phyloP scores from a whole-genome alignment of 1,140 invertebrate genomes.

The Bradysia coprophila region DNA sequence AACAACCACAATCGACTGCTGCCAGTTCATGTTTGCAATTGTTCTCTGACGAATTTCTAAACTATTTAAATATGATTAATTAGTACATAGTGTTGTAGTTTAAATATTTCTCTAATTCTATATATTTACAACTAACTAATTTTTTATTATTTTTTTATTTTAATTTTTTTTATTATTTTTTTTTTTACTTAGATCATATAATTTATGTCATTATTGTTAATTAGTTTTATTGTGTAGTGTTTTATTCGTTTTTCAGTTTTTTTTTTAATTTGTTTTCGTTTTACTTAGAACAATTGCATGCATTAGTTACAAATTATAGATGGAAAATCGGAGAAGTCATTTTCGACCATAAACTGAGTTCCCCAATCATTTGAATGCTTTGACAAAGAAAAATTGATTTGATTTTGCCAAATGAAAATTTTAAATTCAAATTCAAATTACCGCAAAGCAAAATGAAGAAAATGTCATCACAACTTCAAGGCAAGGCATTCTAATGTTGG shows the following conservation, averaged over 20 bases:
- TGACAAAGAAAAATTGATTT: neutral
- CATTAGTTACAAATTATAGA: neutral
- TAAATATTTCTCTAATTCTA: too few relatives aligned
- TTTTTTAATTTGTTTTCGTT: neutral
- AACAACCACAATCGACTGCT: neutral
- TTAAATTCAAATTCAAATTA: too few relatives aligned
- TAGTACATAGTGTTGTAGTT: too few relatives aligned
- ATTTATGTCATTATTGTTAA: neutral
- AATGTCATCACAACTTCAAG: too few relatives aligned
- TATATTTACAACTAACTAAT: too few relatives aligned
- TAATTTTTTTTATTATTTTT: too few relatives aligned
- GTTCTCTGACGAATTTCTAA: slow-evolving; percentile 35
- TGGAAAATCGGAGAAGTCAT: neutral
- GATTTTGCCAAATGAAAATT: neutral
- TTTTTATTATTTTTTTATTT: too few relatives aligned
- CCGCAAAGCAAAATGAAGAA: too few relatives aligned
- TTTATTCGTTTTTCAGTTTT: neutral
- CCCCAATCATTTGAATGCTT: neutral
- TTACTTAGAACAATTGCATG: neutral
- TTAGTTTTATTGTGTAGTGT: neutral
- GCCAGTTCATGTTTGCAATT: slow-evolving; percentile 28
- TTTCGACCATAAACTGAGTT: neutral
- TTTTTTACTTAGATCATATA: neutral
- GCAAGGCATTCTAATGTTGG: too few relatives aligned
- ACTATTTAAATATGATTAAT: slow-evolving; percentile 36